Conservation (phyloP, 2,113 vertebrate genomes). For the Hippocampus mohnikei region DNA sequence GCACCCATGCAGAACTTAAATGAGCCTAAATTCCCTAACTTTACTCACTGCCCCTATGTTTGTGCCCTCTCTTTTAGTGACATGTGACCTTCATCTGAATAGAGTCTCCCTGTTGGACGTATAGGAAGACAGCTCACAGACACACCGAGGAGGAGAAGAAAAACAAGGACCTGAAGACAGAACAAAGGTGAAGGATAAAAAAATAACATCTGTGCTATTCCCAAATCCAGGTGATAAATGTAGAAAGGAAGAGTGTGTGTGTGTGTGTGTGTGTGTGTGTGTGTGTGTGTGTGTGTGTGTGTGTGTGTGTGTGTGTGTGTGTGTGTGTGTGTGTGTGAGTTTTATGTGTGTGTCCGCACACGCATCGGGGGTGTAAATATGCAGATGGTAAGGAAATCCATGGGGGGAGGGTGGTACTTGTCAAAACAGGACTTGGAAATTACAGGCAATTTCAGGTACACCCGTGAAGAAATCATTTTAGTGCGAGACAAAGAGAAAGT, state of each 20-base stretch:
- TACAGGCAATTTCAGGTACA: conserved; percentile 51
- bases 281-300: background rate
- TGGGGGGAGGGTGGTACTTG: conserved; percentile 16
- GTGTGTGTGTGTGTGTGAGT: background rate
- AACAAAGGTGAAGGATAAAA: conserved; percentile 47
- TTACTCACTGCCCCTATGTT: conserved; percentile 33
- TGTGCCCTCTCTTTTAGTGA: conserved; percentile 41
- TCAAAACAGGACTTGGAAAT: conserved; percentile 56
- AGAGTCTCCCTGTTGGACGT: conserved; percentile 39
- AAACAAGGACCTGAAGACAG: conserved; percentile 50
- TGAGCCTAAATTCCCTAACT: background rate
- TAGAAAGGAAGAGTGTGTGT: background rate
- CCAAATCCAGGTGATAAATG: conserved; percentile 22
- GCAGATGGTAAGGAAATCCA: conserved; percentile 15
- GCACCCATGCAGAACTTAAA: background rate
- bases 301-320: background rate
- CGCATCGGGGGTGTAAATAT: background rate
- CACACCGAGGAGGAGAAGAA: conserved; percentile 50
- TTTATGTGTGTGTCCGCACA: background rate
- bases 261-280: background rate
- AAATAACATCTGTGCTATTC: conserved; percentile 37
- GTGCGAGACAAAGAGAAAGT: conserved; percentile 32
- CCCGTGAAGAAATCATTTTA: conserved; percentile 41
- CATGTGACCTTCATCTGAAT: conserved; percentile 68
- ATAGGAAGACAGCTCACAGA: conserved; percentile 37